Evolutionary conservation across 2,113 vertebrate genomes (phyloP).

Genomic region (Paralichthys olivaceus): DNA sequence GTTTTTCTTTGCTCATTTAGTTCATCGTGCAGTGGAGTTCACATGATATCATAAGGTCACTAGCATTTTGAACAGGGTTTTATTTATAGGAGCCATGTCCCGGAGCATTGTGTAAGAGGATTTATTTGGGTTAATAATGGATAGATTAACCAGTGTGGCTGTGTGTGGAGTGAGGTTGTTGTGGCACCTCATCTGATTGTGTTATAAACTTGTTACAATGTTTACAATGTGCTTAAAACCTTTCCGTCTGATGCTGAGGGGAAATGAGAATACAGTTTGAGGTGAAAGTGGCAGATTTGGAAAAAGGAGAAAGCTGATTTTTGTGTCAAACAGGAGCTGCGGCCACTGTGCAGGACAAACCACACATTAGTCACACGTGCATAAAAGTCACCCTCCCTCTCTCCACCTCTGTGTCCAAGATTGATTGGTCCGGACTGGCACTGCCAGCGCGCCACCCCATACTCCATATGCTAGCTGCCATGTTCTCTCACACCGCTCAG

Average conservation of each 20-base stretch:
- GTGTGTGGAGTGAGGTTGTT: not conserved
- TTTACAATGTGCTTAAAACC: not conserved
- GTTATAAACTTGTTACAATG: not conserved
- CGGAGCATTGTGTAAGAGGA: conserved; percentile 47
- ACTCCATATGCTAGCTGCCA: conserved; percentile 78
- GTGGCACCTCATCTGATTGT: conserved; percentile 1
- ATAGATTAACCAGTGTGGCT: not conserved
- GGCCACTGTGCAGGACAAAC: conserved; percentile 3
- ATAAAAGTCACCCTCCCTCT: conserved; percentile 7
- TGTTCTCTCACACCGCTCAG: conserved; percentile 66
- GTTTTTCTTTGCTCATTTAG: conserved; percentile 74
- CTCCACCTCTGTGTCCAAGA: conserved; percentile 45
- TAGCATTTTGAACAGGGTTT: conserved; percentile 41
- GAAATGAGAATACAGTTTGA: not conserved
- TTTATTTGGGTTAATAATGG: conserved; percentile 30
- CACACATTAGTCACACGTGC: conserved; percentile 31
- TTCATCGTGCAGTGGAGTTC: conserved; percentile 67
- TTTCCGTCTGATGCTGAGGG: not conserved
- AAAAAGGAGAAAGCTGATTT: not conserved
- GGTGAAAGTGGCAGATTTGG: not conserved
- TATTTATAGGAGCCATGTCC: conserved; percentile 65
- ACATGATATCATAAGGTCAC: conserved; percentile 77
- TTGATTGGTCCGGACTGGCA: conserved; percentile 75
- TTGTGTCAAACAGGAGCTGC: not conserved
- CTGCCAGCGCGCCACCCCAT: conserved; percentile 69